phyloP scores from a whole-genome alignment of 2,797 vertebrate genomes.

The Dendrocincla fuliginosa region DNA sequence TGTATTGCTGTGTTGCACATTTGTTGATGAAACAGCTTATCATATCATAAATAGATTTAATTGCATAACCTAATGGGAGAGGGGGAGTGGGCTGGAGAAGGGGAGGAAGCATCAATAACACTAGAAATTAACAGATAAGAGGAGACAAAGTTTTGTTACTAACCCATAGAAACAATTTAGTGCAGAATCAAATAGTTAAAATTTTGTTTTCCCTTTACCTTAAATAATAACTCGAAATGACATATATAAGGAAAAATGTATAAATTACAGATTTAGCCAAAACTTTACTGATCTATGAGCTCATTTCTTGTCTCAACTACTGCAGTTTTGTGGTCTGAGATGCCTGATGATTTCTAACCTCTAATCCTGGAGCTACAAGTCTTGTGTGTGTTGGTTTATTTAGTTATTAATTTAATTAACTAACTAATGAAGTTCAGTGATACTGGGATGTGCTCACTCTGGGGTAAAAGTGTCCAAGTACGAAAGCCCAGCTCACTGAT shows the following conservation, averaged over 20 bases:
- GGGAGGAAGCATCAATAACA: not conserved
- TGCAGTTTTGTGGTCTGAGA: not conserved
- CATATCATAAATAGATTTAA: slow-evolving; percentile 1
- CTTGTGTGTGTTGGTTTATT: no score
- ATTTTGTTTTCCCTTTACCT: not conserved
- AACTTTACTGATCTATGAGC: not conserved
- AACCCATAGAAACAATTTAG: not conserved
- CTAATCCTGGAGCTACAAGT: not conserved
- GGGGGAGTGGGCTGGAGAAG: not conserved
- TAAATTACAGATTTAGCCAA: not conserved
- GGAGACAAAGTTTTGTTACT: not conserved
- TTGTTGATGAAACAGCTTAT: not conserved
- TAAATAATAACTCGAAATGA: not conserved
- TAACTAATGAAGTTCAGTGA: not conserved
- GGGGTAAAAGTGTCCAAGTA: not conserved
- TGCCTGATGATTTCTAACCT: not conserved
- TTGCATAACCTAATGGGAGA: not conserved
- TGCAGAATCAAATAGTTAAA: not conserved
- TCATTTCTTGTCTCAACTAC: not conserved
- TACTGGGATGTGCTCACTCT: not conserved
- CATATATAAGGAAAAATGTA: not conserved
- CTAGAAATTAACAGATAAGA: not conserved
- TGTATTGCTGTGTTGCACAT: not conserved
- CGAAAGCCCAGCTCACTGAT: not conserved
- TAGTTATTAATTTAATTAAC: not conserved